These are phyloP conservation scores for Danaus plexippus DNA, from an alignment of 1,140 invertebrate species.

Conservation along the genomic window DNA sequence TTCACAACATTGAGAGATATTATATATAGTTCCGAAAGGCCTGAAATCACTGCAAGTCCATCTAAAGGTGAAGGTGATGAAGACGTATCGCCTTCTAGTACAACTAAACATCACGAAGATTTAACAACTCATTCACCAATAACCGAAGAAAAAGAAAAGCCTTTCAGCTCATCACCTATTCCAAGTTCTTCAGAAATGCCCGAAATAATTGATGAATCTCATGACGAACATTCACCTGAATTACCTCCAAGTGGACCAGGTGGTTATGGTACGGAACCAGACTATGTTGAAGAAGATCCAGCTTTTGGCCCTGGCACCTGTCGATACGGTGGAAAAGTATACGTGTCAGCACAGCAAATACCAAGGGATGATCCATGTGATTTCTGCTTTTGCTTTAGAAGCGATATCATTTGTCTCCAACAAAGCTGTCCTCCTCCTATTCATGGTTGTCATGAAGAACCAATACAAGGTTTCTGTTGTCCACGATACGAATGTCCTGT, in stretches of 20 bases:
- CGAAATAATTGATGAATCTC: slow-evolving; percentile 44
- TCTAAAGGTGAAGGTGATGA: slow-evolving; percentile 32
- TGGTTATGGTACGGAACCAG: slow-evolving; percentile 74
- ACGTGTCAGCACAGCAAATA: slow-evolving; percentile 95
- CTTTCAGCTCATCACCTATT: slow-evolving; percentile 21
- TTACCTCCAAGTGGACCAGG: slow-evolving; percentile 59
- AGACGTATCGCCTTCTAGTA: slow-evolving; percentile 9
- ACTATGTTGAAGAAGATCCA: slow-evolving; percentile 80
- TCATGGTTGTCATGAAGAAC: slow-evolving; percentile 89
- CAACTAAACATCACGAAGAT: slow-evolving; percentile 32
- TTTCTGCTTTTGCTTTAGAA: slow-evolving; percentile 97
- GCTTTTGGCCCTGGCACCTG: slow-evolving; percentile 90
- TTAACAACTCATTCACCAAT: slow-evolving; percentile 26
- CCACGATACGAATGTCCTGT: slow-evolving; percentile 95
- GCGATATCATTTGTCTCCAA: slow-evolving; percentile 95
- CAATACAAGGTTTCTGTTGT: slow-evolving; percentile 94
- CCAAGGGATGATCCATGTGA: slow-evolving; percentile 94
- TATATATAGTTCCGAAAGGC: slow-evolving; percentile 17
- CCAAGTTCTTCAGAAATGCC: slow-evolving; percentile 30
- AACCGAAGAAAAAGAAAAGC: slow-evolving; percentile 32
- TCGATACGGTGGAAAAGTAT: slow-evolving; percentile 91
- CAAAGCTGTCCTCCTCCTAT: slow-evolving; percentile 96
- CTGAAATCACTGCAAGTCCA: slow-evolving; percentile 22
- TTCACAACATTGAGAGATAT: slow-evolving; percentile 12
- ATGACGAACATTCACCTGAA: slow-evolving; percentile 47